These are phyloP conservation scores for Eristalis tenax DNA, from an alignment of 2,888 invertebrate genomes.

Conservation along the genomic window DNA sequence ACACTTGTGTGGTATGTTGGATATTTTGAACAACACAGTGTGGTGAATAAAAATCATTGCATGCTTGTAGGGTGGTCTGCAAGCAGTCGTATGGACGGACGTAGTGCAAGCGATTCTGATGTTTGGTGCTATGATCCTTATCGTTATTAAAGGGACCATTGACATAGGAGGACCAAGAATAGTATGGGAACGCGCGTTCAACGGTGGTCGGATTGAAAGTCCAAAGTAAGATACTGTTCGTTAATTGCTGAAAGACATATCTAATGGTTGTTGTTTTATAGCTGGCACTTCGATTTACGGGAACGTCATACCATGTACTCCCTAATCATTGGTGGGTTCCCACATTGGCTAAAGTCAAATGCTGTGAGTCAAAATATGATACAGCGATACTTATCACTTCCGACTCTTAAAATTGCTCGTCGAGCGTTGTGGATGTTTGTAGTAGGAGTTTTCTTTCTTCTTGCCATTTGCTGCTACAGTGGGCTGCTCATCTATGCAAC, in stretches of 20 bases:
- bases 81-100: conserved; percentile 88
- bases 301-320: conserved; percentile 89
- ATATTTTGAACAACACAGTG: background rate
- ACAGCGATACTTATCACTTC: conserved; percentile 88
- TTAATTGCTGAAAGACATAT: background rate
- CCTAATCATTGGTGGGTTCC: conserved; percentile 86
- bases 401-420: conserved; percentile 84
- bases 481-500: conserved; percentile 93
- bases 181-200: conserved; percentile 84
- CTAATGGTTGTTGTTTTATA: conserved; percentile 75
- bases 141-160: conserved; percentile 85
- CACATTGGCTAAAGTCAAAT: conserved; percentile 88
- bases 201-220: conserved; percentile 84
- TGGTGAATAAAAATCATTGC: background rate
- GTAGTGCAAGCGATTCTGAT: conserved; percentile 87
- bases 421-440: conserved; percentile 86
- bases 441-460: conserved; percentile 87
- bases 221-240: conserved; percentile 82
- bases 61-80: conserved; percentile 84
- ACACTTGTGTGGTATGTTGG: conserved; percentile 86
- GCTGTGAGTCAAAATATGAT: conserved; percentile 91
- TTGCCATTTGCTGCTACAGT: conserved; percentile 90
- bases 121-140: conserved; percentile 86
- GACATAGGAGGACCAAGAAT: conserved; percentile 85
- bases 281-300: conserved; percentile 86